These are phyloP conservation scores for Thamnophis sirtalis DNA, from an alignment of 2,113 vertebrate species.

Conservation along the genomic window DNA sequence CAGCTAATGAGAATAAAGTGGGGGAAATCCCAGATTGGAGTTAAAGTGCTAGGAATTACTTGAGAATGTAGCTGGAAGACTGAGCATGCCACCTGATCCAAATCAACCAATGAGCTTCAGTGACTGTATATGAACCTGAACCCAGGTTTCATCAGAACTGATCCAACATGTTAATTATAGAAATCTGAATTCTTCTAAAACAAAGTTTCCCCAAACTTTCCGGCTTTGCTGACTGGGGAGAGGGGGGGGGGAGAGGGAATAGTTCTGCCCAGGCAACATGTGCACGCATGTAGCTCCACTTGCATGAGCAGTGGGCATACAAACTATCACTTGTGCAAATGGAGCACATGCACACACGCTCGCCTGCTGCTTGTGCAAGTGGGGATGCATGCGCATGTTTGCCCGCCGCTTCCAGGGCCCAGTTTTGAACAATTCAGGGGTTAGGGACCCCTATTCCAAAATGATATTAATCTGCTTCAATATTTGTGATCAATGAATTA, in stretches of 20 bases:
- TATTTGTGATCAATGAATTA: background rate
- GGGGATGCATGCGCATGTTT: fast-evolving
- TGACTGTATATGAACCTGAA: background rate
- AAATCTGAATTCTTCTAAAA: background rate
- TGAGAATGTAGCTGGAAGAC: background rate
- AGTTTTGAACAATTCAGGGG: too few species aligned
- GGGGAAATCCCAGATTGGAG: background rate
- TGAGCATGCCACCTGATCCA: background rate
- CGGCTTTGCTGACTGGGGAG: too few species aligned
- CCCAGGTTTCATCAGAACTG: background rate
- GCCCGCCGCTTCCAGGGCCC: too few species aligned
- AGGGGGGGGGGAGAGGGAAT: background rate
- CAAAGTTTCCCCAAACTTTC: background rate
- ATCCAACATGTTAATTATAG: background rate
- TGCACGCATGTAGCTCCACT: background rate
- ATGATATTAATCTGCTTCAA: background rate
- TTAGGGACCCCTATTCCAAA: background rate
- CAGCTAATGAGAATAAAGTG: background rate
- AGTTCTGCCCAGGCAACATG: background rate
- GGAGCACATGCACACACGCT: background rate
- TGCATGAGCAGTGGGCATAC: background rate
- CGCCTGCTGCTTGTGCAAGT: background rate
- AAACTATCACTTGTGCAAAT: background rate
- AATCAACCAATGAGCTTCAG: background rate
- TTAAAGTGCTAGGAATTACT: background rate